Base-by-base conservation (phyloP, 1,140 invertebrate genomes). In the Ceratina calcarata region DNA sequence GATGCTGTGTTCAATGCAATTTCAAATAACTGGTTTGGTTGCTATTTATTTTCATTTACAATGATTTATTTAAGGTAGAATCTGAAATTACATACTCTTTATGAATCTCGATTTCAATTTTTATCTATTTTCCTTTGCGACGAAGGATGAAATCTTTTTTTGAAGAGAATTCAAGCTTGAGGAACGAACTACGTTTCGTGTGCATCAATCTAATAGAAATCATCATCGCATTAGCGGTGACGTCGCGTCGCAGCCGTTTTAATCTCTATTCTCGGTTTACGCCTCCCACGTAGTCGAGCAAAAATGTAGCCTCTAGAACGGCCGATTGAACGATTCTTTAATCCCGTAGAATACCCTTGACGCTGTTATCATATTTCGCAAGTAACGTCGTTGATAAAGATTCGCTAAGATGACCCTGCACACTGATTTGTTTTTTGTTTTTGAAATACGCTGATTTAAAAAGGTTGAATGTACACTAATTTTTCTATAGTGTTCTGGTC, bases 201-300 rank as follows among this genome's bases (percentile, higher is more conserved):
- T 32, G 27, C 27, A 32, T 32, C 27, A 32, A 32, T 32, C 27
- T 55, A 60, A 13, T 64, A 71, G 13, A 64, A 78, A 64, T 72
- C n/a, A 55, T 72, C 75, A 32, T 3, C 24, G 51, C 62, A 13
- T 58, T 37, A 45, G 49, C 61, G 62, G 62, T 51, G 55, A 66
- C 62, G 74, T 72, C 24, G 58, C 32, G 74, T 74, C 18, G 53
- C 58, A 79, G 27, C 15, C 62, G 62, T 74, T 74, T 51, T 66
- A 65, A 66, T 79, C 70, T 79, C 77, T 79, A 66, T 79, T 79
- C 70, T 74, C 57, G 70, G 77, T 74, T 32, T 51, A 74, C 62
- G 62, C 77, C 77, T 79, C 77, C 77, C 77, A 79, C 77, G 53
- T 79, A 60, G 77, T 18, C 8, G 8, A 15, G 37, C n/a, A 66